A percentile compares a stretch with the other conserved stretches of the same genome.
These are phyloP conservation scores for Hafferia zeledoni DNA, from an alignment of 2,797 vertebrate genomes.

Conservation along the genomic window DNA sequence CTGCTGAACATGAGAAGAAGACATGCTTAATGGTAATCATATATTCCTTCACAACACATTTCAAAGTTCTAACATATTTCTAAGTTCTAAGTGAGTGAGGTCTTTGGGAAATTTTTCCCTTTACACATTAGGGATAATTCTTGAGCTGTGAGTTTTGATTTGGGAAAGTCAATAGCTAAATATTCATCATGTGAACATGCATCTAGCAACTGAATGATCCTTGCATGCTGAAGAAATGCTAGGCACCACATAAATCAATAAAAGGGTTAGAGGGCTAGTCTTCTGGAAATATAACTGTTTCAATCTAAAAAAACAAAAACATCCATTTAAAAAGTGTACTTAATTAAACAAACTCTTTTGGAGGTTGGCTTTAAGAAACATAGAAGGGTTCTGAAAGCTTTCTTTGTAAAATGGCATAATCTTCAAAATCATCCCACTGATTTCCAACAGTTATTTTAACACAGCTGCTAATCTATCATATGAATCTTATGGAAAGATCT, in stretches of 20 bases:
- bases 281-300: neutral
- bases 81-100: neutral
- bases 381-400: neutral
- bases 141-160: neutral
- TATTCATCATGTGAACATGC: neutral
- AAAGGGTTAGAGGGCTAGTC: neutral
- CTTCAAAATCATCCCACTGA: constrained; percentile 7
- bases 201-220: neutral
- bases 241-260: neutral
- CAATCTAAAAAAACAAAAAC: neutral
- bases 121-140: neutral
- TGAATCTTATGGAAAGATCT: neutral
- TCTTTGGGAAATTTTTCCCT: neutral
- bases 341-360: neutral
- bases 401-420: constrained; percentile 9
- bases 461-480: neutral
- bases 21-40: neutral
- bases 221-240: neutral
- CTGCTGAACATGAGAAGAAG: neutral
- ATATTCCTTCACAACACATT: neutral
- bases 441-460: constrained; percentile 7
- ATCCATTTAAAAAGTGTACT: neutral
- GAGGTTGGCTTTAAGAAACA: neutral
- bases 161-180: neutral
- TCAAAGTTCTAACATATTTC: neutral